These are phyloP conservation scores for Xiphydria camelus DNA, from an alignment of 2,888 invertebrate species.

Conservation along the genomic window DNA sequence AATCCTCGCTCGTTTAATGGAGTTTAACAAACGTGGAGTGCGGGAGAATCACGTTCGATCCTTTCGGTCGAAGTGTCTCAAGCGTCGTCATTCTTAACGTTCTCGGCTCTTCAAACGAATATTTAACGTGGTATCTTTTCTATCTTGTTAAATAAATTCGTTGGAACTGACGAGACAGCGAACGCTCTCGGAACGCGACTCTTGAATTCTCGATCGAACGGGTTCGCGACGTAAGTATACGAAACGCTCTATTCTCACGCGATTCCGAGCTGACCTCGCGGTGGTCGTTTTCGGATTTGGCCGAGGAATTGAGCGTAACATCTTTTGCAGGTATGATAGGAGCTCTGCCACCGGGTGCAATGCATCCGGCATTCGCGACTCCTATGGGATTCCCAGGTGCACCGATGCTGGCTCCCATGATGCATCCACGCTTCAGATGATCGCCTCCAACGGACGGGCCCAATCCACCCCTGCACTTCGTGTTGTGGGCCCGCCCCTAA, in stretches of 20 bases:
- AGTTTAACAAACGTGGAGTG: too few relatives aligned
- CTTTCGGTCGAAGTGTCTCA: too few relatives aligned
- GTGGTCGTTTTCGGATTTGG: neutral
- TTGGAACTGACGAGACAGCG: too few relatives aligned
- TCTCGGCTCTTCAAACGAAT: too few relatives aligned
- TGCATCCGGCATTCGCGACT: conserved; percentile 60
- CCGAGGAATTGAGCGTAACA: conserved; percentile 1
- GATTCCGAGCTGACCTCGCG: neutral
- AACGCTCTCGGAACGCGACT: too few relatives aligned
- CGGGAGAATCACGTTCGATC: too few relatives aligned
- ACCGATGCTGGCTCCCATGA: conserved; percentile 65
- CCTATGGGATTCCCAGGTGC: conserved; percentile 62
- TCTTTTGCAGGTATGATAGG: conserved; percentile 57
- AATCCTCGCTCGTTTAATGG: too few relatives aligned
- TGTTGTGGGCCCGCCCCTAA: conserved; percentile 63
- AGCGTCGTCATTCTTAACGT: too few relatives aligned
- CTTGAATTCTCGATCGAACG: conserved; percentile 13
- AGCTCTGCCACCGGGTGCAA: conserved; percentile 58
- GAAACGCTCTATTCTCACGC: too few relatives aligned
- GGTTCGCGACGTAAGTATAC: conserved; percentile 37
- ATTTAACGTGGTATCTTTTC: too few relatives aligned
- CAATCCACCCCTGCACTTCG: conserved; percentile 61
- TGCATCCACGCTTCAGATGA: conserved; percentile 90
- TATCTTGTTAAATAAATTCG: too few relatives aligned
- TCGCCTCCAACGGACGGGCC: conserved; percentile 64